Percentiles rank a stretch among this genome's conserved stretches.
These are phyloP conservation scores for Drosophila subpulchrella DNA, from an alignment of 1,140 invertebrate species.

Conservation along the genomic window DNA sequence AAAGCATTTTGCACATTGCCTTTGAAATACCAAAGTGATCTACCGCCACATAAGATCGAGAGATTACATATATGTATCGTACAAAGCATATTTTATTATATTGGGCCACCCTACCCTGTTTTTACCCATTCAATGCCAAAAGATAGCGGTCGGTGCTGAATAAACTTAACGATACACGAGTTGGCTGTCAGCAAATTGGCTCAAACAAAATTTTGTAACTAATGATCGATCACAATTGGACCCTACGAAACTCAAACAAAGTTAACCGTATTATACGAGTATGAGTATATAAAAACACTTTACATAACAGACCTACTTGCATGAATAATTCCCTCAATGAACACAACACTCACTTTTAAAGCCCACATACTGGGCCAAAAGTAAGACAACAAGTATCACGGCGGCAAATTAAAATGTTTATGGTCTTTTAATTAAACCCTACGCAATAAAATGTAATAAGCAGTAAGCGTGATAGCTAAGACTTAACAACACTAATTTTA, in stretches of 20 bases:
- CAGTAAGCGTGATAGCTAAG: neutral
- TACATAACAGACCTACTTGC: constrained; percentile 42
- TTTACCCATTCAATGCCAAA: constrained; percentile 36
- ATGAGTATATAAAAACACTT: constrained; percentile 20
- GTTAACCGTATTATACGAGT: constrained; percentile 18
- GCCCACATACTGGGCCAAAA: constrained; percentile 25
- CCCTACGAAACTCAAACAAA: constrained; percentile 16
- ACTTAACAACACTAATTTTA: neutral
- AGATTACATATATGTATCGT: constrained; percentile 2
- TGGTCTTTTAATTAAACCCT: constrained; percentile 17
- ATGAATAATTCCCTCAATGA: constrained; percentile 22
- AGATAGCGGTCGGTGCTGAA: constrained; percentile 23
- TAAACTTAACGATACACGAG: constrained; percentile 12
- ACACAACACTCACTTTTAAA: constrained; percentile 30
- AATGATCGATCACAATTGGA: constrained; percentile 35
- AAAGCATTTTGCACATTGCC: constrained; percentile 30
- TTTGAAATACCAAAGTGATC: constrained; percentile 39
- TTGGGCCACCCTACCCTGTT: constrained; percentile 27
- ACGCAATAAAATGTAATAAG: constrained; percentile 11
- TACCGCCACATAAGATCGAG: constrained; percentile 4
- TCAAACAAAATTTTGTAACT: constrained; percentile 29
- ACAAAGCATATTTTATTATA: neutral
- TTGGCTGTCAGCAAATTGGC: constrained; percentile 23
- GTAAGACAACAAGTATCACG: constrained; percentile 20
- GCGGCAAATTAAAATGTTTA: constrained; percentile 19